Conservation (phyloP, 2,113 vertebrate genomes). For the Coptodon rendalli region DNA sequence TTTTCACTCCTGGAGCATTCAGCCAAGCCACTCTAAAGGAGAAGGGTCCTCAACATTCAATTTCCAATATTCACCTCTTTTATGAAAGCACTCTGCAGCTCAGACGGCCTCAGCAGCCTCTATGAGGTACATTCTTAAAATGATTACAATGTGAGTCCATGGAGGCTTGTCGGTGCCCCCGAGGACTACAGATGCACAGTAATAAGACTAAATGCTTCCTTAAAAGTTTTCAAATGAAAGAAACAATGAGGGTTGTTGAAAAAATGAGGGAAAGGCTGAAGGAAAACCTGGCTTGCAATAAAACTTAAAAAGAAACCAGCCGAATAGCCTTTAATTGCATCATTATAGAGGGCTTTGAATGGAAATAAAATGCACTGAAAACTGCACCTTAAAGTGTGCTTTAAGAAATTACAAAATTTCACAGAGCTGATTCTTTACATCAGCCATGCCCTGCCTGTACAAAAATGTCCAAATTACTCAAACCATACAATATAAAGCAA, state of each 20-base stretch:
- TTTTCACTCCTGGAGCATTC: constrained; percentile 45
- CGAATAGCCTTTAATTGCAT: not conserved
- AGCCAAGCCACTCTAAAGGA: constrained; percentile 14
- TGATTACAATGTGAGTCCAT: constrained; percentile 35
- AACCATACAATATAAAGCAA: not conserved
- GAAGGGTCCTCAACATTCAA: constrained; percentile 52
- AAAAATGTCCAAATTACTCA: not conserved
- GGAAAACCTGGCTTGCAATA: not conserved
- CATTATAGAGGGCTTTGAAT: not conserved
- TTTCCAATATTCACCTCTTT: constrained; percentile 45
- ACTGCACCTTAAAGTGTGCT: not conserved
- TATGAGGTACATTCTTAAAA: constrained; percentile 58
- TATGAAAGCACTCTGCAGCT: constrained; percentile 32
- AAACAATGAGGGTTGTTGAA: not conserved
- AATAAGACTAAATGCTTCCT: not conserved
- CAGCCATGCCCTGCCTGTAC: not conserved
- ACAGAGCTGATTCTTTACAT: not conserved
- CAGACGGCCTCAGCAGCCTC: constrained; percentile 3
- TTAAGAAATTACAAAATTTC: not conserved
- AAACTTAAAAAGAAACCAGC: not conserved
- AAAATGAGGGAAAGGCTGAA: not conserved
- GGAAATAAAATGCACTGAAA: not conserved
- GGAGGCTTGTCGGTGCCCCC: not conserved
- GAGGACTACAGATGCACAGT: not conserved
- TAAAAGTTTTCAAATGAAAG: not conserved